phyloP scores from a whole-genome alignment of 2,113 vertebrate species.

The Austrofundulus limnaeus region DNA sequence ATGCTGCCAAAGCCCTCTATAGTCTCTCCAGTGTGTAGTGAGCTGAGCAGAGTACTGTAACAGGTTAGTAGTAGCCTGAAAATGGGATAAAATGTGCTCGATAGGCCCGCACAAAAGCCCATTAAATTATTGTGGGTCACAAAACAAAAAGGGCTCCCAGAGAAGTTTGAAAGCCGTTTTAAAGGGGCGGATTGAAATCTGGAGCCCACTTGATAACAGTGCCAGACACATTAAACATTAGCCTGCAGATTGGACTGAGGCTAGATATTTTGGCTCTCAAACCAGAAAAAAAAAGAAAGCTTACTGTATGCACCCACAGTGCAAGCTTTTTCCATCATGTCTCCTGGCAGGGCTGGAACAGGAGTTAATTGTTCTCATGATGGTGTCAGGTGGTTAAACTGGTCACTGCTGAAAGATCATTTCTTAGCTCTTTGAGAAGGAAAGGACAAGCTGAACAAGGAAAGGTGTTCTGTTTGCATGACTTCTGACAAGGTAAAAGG shows the following conservation, averaged over 20 bases:
- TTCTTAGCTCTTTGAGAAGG: conserved; percentile 58
- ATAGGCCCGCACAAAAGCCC: conserved; percentile 51
- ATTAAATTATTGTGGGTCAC: conserved; percentile 62
- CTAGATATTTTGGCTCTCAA: conserved; percentile 47
- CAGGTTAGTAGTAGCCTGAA: conserved; percentile 51
- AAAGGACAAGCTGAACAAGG: conserved; percentile 50
- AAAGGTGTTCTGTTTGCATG: conserved; percentile 64
- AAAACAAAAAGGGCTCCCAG: conserved; percentile 60
- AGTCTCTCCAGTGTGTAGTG: conserved; percentile 25
- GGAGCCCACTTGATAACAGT: conserved; percentile 52
- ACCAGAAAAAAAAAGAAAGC: conserved; percentile 52
- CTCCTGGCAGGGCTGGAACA: conserved; percentile 43
- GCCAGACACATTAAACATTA: conserved; percentile 54
- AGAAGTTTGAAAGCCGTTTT: conserved; percentile 63
- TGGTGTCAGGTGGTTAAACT: conserved; percentile 74
- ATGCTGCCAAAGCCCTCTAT: conserved; percentile 26
- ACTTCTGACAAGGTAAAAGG: conserved; percentile 66
- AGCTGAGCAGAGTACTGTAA: conserved; percentile 42
- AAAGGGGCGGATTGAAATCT: conserved; percentile 53
- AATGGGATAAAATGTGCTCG: conserved; percentile 38
- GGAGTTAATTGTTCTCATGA: conserved; percentile 74
- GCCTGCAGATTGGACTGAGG: conserved; percentile 37
- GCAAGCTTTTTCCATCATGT: conserved; percentile 25
- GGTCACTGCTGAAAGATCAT: conserved; percentile 73
- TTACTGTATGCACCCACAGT: conserved; percentile 21